Evolutionary conservation across 2,888 invertebrate genomes (phyloP), one percentile per base, ranked within the genome.

Genomic region (Petrophora chlorosata): DNA sequence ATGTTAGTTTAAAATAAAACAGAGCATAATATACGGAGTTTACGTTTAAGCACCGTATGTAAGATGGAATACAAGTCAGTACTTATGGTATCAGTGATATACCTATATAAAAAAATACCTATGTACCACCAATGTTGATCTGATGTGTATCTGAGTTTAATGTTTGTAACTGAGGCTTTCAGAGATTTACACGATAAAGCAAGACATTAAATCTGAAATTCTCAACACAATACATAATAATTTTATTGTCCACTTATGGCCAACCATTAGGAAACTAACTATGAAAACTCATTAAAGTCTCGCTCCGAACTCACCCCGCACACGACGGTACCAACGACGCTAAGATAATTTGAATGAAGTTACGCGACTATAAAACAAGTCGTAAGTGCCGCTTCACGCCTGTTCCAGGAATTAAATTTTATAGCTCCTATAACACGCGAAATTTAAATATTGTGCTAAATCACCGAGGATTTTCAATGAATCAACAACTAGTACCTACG

Each of bases 371-470:
- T 69, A 67, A 69, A 60, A 63, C 65, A 38, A 51, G 61, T 63
- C 70, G 66, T 70, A 74, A 73, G 76, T 68, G 73, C 70, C 63
- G 59, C 69, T 75, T 71, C 81, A 78, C 73, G 79, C 68, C 48
- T 60, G 68, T 74, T 70, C 76, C 56, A 57, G 65, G 79, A 73
- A 73, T 73, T 70, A 65, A 63, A 46, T 62, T 77, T 81, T 78
- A 82, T 76, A 67, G 74, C 79, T 74, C 61, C 75, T 78, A 77
- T 74, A 74, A 65, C 72, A 73, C 73, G 72, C 70, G 52, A 72
- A 76, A 74, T 79, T 79, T 73, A 65, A 77, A 78, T 76, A 69
- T 72, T 71, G 65, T 68, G 70, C 56, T 67, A 72, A 75, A 70
- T 69, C 51, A 39, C 28, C 45, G 56, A 34, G 43, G 50, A 53